These are phyloP conservation scores for Muscicapa comitata DNA, from an alignment of 2,797 vertebrate species.

Conservation along the genomic window DNA sequence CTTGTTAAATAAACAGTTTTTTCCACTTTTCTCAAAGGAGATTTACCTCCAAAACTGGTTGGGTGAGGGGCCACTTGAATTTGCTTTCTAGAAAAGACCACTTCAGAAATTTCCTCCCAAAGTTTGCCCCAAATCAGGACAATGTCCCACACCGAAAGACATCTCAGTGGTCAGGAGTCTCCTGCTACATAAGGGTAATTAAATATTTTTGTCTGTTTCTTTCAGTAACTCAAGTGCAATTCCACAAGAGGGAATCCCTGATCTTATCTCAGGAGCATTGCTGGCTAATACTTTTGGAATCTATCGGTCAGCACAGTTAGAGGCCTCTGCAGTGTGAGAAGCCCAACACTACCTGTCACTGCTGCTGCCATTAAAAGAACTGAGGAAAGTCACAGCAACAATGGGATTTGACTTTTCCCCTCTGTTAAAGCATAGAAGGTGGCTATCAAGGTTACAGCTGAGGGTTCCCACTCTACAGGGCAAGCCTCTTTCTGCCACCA, in stretches of 20 bases:
- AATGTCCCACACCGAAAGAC: neutral
- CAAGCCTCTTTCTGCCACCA: neutral
- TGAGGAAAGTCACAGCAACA: neutral
- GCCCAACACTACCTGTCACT: neutral
- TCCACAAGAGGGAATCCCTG: neutral
- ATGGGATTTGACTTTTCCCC: neutral
- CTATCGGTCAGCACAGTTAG: neutral
- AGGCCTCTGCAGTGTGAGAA: neutral
- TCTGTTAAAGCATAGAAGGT: neutral
- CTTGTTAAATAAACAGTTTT: neutral
- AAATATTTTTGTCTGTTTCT: neutral
- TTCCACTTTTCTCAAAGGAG: neutral
- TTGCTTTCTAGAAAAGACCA: neutral
- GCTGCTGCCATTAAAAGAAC: neutral
- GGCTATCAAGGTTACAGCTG: neutral
- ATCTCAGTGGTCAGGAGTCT: neutral
- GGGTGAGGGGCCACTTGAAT: accelerated
- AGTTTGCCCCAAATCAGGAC: neutral
- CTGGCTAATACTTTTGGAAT: neutral
- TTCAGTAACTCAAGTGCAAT: neutral
- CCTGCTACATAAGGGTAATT: neutral
- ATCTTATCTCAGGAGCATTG: neutral
- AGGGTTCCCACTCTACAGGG: neutral
- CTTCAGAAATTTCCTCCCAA: neutral
- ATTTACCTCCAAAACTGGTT: accelerated